Evolutionary conservation across 2,113 vertebrate species (phyloP).

Genomic region (Myiagra hebetior): DNA sequence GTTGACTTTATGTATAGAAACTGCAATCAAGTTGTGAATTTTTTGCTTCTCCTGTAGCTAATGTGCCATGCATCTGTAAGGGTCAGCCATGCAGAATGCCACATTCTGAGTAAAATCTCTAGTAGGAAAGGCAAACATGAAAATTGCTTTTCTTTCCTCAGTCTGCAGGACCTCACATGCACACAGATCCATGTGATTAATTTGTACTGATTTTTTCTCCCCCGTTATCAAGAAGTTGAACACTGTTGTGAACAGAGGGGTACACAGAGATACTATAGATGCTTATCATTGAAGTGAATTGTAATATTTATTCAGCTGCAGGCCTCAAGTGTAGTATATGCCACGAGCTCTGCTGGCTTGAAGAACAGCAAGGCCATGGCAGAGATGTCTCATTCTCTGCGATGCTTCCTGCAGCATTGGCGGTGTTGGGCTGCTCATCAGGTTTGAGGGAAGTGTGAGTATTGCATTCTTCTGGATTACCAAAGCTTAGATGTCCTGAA

Average conservation of each 20-base stretch:
- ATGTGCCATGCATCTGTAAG: conserved; percentile 37
- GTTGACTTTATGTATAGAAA: neutral
- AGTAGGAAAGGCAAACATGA: neutral
- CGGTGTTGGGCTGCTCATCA: neutral
- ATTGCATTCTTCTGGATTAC: neutral
- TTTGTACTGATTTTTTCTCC: neutral
- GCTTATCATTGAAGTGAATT: neutral
- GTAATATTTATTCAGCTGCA: conserved; percentile 45
- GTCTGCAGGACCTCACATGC: neutral
- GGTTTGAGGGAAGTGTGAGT: neutral
- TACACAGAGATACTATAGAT: neutral
- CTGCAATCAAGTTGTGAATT: neutral
- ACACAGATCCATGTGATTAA: neutral
- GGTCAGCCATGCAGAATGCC: conserved; percentile 41
- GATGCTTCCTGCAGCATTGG: neutral
- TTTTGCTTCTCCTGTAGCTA: conserved; percentile 22
- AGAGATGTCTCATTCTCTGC: neutral
- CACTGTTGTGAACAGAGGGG: neutral
- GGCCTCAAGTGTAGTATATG: neutral
- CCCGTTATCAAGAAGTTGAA: neutral
- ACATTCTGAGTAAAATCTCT: neutral
- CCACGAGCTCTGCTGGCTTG: neutral
- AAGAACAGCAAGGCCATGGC: neutral
- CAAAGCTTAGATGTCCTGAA: neutral
- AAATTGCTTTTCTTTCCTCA: neutral